phyloP scores from a whole-genome alignment of 92 coral and sea anemone genomes.

The Umimayanthus kanabou region DNA sequence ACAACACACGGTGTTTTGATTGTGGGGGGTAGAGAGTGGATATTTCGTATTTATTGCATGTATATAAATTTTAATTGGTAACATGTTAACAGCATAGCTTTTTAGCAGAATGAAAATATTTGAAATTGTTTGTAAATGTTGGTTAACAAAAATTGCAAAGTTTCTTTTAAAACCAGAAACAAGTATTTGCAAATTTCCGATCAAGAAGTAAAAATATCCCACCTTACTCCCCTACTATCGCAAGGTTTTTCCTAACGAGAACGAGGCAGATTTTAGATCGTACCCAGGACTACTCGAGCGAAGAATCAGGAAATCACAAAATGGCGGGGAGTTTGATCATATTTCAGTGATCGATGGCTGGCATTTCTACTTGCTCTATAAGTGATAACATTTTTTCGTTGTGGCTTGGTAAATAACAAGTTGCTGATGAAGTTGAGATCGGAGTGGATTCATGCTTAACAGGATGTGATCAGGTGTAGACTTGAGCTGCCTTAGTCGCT shows the following conservation, averaged over 20 bases:
- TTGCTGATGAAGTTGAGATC: background rate
- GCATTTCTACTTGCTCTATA: background rate
- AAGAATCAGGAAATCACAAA: background rate
- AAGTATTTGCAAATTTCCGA: too few species aligned
- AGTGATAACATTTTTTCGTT: background rate
- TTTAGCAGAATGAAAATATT: background rate
- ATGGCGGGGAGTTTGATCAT: slow-evolving; percentile 43
- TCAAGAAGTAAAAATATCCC: background rate
- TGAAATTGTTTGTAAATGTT: too few species aligned
- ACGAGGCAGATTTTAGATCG: slow-evolving; percentile 10
- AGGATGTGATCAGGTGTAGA: background rate
- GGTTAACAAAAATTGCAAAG: background rate
- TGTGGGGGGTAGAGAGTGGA: background rate
- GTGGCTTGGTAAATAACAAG: background rate
- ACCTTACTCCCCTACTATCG: background rate
- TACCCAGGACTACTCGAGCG: slow-evolving; percentile 26
- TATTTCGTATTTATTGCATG: too few species aligned
- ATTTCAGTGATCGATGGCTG: background rate
- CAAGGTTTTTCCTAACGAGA: background rate
- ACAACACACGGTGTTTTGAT: background rate
- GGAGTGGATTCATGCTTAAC: background rate
- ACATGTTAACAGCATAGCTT: background rate
- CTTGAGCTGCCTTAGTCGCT: background rate
- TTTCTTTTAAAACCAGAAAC: too few species aligned
- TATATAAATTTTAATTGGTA: too few species aligned